phyloP scores from a whole-genome alignment of 2,888 invertebrate genomes.

The Andrena dorsata region DNA sequence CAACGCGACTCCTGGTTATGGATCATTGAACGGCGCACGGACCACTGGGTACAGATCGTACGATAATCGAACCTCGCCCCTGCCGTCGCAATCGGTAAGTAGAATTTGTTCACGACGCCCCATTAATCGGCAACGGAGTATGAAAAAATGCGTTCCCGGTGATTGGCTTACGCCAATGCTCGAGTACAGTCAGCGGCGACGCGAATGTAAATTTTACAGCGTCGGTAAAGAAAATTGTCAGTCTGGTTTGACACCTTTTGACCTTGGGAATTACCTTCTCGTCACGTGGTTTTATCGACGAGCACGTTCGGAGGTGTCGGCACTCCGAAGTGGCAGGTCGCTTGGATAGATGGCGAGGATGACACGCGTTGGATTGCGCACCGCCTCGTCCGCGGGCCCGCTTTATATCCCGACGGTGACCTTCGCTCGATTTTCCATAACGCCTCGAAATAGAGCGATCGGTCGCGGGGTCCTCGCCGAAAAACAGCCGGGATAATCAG shows the following conservation, averaged over 20 bases:
- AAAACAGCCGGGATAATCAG: not conserved
- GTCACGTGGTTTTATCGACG: constrained; percentile 38
- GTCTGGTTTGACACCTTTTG: not conserved
- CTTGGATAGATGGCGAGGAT: constrained; percentile 55
- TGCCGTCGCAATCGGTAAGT: constrained; percentile 88
- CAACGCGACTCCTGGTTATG: constrained; percentile 89
- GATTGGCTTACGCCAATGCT: not conserved
- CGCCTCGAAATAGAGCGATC: constrained; percentile 60
- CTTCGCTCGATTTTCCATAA: constrained; percentile 57
- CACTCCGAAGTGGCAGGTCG: not conserved
- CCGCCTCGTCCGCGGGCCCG: not conserved
- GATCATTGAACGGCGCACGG: constrained; percentile 91
- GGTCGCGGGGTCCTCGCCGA: not conserved
- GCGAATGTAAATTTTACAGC: constrained; percentile 1
- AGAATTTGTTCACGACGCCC: constrained; percentile 2
- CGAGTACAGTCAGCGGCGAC: not conserved
- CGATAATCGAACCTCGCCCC: constrained; percentile 80
- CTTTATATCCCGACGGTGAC: constrained; percentile 45
- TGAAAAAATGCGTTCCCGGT: not conserved
- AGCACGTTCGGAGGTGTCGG: not conserved
- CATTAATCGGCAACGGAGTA: not conserved
- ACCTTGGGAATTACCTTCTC: not conserved
- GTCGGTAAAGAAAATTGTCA: constrained; percentile 8
- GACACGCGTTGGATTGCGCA: constrained; percentile 6
- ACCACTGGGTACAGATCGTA: constrained; percentile 78